A percentile compares a stretch with the other conserved stretches of the same genome.
Conservation (phyloP, 2,888 invertebrate species). For the Caenorhabditis sp. region DNA sequence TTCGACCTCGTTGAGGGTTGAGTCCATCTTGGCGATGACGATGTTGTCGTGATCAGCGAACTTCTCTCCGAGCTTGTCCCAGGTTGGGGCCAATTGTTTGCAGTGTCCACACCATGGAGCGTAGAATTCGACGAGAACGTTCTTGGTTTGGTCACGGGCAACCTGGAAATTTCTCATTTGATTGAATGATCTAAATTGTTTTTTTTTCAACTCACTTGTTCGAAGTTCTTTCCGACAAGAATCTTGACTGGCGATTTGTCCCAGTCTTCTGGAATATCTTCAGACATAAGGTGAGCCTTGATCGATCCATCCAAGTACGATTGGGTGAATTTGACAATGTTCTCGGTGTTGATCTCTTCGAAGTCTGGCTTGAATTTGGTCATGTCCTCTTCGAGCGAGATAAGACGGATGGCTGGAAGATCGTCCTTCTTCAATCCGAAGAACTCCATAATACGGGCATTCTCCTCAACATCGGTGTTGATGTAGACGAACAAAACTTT, state of each 20-base stretch:
- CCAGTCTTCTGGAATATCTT: slow-evolving; percentile 96
- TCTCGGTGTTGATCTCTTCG: slow-evolving; percentile 78
- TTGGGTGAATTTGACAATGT: slow-evolving; percentile 82
- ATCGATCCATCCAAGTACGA: slow-evolving; percentile 89
- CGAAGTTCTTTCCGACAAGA: slow-evolving; percentile 93
- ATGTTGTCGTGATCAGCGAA: slow-evolving; percentile 82
- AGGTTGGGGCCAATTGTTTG: slow-evolving; percentile 95
- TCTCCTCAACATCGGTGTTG: slow-evolving; percentile 92
- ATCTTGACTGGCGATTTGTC: slow-evolving; percentile 88
- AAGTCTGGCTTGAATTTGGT: slow-evolving; percentile 89
- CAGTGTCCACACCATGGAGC: slow-evolving; percentile 83
- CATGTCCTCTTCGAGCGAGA: slow-evolving; percentile 95
- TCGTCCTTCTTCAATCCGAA: slow-evolving; percentile 95
- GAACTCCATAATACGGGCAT: slow-evolving; percentile 96
- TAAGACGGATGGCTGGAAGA: slow-evolving; percentile 76
- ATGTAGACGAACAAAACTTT: slow-evolving; percentile 93
- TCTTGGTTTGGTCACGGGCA: slow-evolving; percentile 84
- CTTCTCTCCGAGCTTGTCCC: slow-evolving; percentile 92
- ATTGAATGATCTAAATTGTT: background rate
- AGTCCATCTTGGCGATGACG: slow-evolving; percentile 97
- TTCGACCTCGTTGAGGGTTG: slow-evolving; percentile 88
- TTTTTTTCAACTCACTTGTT: slow-evolving; percentile 74
- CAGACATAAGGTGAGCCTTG: slow-evolving; percentile 91
- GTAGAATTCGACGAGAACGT: slow-evolving; percentile 95
- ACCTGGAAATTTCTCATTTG: too few species aligned